Percentiles rank a stretch among this genome's conserved stretches.
These are phyloP conservation scores for Watsonalla binaria DNA, from an alignment of 2,888 invertebrate species.

Conservation along the genomic window DNA sequence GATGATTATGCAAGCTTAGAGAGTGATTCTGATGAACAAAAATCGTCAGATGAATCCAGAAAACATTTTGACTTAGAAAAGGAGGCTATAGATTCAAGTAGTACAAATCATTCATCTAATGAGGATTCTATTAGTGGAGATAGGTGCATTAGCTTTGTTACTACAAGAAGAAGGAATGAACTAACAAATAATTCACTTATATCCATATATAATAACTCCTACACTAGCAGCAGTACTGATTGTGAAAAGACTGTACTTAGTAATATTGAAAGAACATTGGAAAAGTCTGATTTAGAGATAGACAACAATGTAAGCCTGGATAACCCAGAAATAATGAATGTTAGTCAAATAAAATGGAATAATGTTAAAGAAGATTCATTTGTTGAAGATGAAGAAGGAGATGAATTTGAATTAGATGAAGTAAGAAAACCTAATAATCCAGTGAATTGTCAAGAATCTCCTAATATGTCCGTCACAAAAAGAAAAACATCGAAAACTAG, in stretches of 20 bases:
- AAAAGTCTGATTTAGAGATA: neutral
- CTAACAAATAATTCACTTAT: slow-evolving; percentile 42
- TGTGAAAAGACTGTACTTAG: slow-evolving; percentile 48
- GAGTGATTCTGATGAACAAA: slow-evolving; percentile 14
- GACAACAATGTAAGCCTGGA: neutral
- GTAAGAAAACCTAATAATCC: neutral
- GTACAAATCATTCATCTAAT: slow-evolving; percentile 8
- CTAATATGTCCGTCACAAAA: slow-evolving; percentile 10
- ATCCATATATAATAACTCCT: slow-evolving; percentile 42
- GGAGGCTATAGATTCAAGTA: slow-evolving; percentile 8
- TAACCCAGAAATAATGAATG: neutral
- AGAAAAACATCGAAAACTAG: slow-evolving; percentile 26
- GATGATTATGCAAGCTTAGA: slow-evolving; percentile 3
- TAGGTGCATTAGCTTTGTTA: slow-evolving; percentile 56
- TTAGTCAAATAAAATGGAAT: neutral
- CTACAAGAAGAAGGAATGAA: slow-evolving; percentile 57
- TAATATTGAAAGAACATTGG: slow-evolving; percentile 7
- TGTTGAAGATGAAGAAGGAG: neutral
- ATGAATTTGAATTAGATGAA: neutral
- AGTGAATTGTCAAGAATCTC: neutral
- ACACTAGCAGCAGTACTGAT: slow-evolving; percentile 37
- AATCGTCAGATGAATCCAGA: slow-evolving; percentile 1
- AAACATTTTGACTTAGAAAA: slow-evolving; percentile 3
- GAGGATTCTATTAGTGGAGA: slow-evolving; percentile 25
- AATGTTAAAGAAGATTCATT: neutral